These are phyloP conservation scores for Branchinecta sandiegonensis DNA, from an alignment of 2,888 invertebrate species.

Conservation along the genomic window DNA sequence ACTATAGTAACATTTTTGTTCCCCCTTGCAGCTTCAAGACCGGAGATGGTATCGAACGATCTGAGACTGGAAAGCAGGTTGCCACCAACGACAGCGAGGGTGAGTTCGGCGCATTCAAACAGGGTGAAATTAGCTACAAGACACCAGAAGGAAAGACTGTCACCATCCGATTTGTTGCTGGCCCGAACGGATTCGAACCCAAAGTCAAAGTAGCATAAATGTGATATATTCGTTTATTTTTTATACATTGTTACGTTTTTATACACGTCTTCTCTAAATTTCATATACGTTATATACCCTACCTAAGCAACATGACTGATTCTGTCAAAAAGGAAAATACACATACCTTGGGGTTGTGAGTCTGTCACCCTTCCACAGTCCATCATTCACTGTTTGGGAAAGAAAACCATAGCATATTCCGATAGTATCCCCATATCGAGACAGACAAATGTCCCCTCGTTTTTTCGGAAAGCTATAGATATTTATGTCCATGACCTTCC, in stretches of 20 bases:
- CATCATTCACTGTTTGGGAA: no score
- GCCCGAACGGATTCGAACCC: slow-evolving; percentile 22
- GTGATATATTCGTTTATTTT: slow-evolving; percentile 1
- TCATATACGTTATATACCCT: no score
- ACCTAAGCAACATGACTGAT: no score
- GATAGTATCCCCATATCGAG: no score
- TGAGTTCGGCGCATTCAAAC: slow-evolving; percentile 15
- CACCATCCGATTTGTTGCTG: slow-evolving; percentile 23
- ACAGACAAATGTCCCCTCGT: no score
- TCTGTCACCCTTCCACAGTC: no score
- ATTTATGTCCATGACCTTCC: no score
- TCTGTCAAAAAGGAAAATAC: no score
- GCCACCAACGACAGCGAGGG: slow-evolving; percentile 9
- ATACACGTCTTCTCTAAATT: no score
- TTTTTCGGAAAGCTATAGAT: no score
- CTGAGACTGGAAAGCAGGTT: slow-evolving; percentile 22
- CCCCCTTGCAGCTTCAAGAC: slow-evolving; percentile 19
- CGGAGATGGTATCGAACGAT: slow-evolving; percentile 22
- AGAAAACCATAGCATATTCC: no score
- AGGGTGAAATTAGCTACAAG: slow-evolving; percentile 20
- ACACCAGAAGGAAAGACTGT: slow-evolving; percentile 24
- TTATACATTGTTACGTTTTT: neutral
- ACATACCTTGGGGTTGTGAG: no score
- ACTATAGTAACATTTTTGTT: neutral
- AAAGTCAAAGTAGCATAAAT: slow-evolving; percentile 22